phyloP scores from a whole-genome alignment of 2,113 vertebrate species.

The Mastomys natalensis region DNA sequence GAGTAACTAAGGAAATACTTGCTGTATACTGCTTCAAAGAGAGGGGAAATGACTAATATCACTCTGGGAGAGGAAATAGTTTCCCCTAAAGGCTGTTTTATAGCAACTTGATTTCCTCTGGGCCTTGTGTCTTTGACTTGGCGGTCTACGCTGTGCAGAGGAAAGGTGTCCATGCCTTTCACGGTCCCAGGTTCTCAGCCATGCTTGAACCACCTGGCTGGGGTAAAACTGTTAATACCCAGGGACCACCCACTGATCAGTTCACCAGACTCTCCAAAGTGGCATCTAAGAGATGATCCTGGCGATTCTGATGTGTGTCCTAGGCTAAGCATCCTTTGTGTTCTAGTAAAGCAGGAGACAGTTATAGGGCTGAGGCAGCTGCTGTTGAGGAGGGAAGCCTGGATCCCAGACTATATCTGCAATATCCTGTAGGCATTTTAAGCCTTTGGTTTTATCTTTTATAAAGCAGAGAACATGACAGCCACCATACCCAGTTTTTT shows the following conservation, averaged over 20 bases:
- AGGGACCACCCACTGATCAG: not conserved
- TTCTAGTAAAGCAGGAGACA: not conserved
- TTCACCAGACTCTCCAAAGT: not conserved
- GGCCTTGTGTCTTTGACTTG: not conserved
- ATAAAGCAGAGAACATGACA: not conserved
- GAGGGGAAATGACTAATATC: not conserved
- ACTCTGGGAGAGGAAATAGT: conserved; percentile 38
- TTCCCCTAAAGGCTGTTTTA: conserved; percentile 17
- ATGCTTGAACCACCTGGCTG: not conserved
- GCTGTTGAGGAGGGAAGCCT: not conserved
- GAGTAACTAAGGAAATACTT: conserved; percentile 59
- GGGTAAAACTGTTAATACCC: not conserved
- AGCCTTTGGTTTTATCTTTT: not conserved
- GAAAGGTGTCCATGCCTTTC: not conserved
- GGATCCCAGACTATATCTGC: not conserved
- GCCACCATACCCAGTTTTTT: not conserved
- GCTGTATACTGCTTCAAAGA: conserved; percentile 34
- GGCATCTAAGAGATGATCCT: not conserved
- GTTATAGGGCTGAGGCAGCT: not conserved
- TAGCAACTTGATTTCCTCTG: conserved; percentile 31
- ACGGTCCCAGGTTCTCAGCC: not conserved
- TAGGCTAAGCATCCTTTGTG: not conserved
- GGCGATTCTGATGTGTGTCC: not conserved
- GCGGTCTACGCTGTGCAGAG: not conserved
- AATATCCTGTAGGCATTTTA: not conserved